phyloP scores from a whole-genome alignment of 2,797 vertebrate genomes.

The Syngnathus acus region DNA sequence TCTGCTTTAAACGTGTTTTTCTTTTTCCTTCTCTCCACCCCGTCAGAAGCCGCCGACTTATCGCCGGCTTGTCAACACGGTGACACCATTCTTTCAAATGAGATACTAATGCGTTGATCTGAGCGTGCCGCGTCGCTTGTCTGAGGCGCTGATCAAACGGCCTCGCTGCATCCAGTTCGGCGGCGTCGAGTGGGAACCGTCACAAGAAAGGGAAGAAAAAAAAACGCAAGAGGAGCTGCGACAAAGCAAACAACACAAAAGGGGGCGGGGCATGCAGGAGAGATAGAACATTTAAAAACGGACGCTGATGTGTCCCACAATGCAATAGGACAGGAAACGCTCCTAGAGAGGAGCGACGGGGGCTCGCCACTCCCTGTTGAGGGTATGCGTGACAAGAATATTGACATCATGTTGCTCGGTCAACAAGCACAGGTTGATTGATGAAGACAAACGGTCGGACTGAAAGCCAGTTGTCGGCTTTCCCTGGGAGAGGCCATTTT shows the following conservation, averaged over 20 bases:
- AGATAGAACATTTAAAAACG: conserved; percentile 45
- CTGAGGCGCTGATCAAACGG: conserved; percentile 74
- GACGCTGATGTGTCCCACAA: conserved; percentile 61
- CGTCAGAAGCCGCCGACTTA: conserved; percentile 73
- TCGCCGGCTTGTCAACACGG: conserved; percentile 71
- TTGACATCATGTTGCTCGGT: conserved; percentile 80
- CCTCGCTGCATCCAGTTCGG: conserved; percentile 61
- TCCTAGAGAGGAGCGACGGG: conserved; percentile 65
- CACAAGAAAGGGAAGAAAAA: conserved; percentile 53
- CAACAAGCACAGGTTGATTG: conserved; percentile 80
- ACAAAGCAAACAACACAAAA: conserved; percentile 62
- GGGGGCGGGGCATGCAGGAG: conserved; percentile 34
- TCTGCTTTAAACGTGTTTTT: conserved; percentile 66
- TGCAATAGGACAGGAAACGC: conserved; percentile 69
- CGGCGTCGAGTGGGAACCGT: conserved; percentile 66
- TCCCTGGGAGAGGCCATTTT: conserved; percentile 70
- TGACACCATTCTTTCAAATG: conserved; percentile 80
- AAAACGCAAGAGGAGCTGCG: conserved; percentile 36
- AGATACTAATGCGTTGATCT: conserved; percentile 71
- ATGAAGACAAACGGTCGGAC: conserved; percentile 80
- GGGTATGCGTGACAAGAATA: conserved; percentile 81
- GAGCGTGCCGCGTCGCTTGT: conserved; percentile 62
- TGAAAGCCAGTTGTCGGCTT: conserved; percentile 75
- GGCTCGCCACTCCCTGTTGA: conserved; percentile 70
- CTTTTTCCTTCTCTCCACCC: conserved; percentile 24